Base-by-base conservation (phyloP, 1,140 invertebrate species). In the Hypothenemus hampei region DNA sequence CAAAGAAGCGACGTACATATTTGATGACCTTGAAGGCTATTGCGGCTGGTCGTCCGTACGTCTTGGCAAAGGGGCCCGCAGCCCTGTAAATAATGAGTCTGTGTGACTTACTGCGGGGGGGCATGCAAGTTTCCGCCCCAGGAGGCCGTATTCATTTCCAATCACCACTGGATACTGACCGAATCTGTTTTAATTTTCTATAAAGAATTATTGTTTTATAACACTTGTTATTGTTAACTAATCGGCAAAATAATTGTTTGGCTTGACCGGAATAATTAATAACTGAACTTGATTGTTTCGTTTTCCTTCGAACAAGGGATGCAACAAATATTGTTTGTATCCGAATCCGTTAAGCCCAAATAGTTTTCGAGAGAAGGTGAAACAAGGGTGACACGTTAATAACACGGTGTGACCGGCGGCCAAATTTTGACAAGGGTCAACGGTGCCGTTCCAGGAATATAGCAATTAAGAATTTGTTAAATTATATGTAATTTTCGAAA, bases 81-180 rank as follows among this genome's bases (percentile, higher is more conserved):
- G 49, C 33, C 55, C 63, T 53, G 64, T 69, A 67, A 69, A 69
- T 67, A 69, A 69, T 69, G 67, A 65, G 66, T 55, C 63, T 64
- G 57, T 64, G 65, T 63, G 67, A 69, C 67, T 67, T 66, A 61
- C 68, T 56, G 58, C 68, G 53, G 68, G 68, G 68, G 68, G 58
- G 58, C 47, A 45, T 58, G 55, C 59, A 57, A 61, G 53, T 55
- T 63, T 52, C 57, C 40, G 58, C 63, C 65, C 62, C 60, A 58
- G 66, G 65, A 58, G 68, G 68, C 63, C 66, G 66, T 67, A 69
- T 69, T 69, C 68, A 69, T 69, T 69, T 69, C 65, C 68, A 69
- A 69, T 69, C 68, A 69, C 68, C 68, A 68, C 68, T 69, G 68
- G 68, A 69, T 69, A 68, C 68, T 67, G 60, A 57, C 57, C 58